A percentile compares a stretch with the other conserved stretches of the same genome.
Evolutionary conservation across 35 echinoderm and acorn worm species (phyloP).

Genomic region (Nesometra sesokonis): DNA sequence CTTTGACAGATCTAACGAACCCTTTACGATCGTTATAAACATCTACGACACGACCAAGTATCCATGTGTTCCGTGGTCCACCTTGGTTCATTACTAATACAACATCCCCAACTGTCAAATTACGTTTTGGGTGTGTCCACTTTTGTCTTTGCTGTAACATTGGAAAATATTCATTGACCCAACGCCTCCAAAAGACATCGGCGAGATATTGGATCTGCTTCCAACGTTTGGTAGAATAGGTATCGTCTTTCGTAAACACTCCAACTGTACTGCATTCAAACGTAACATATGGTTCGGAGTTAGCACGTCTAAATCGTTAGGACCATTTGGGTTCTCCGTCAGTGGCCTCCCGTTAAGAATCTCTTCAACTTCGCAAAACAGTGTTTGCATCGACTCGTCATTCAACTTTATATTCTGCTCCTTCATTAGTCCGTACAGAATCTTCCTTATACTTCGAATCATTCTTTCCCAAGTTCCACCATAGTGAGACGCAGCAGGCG

Average conservation of each 20-base stretch:
- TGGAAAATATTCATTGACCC: conserved; percentile 22
- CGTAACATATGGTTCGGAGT: too few relatives aligned
- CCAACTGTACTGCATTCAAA: too few relatives aligned
- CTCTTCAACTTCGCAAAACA: too few relatives aligned
- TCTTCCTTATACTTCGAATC: neutral
- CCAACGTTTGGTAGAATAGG: too few relatives aligned
- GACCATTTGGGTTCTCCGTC: too few relatives aligned
- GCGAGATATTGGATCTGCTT: too few relatives aligned
- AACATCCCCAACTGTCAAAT: conserved; percentile 26
- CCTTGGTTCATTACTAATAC: conserved; percentile 38
- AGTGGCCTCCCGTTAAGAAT: too few relatives aligned
- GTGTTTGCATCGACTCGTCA: neutral
- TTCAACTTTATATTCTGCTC: neutral
- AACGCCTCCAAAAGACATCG: conserved; percentile 56
- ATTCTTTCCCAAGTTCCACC: conserved; percentile 16
- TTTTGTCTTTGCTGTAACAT: conserved; percentile 34
- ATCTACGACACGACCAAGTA: too few relatives aligned
- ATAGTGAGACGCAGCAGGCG: neutral
- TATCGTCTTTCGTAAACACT: too few relatives aligned
- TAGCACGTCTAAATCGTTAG: too few relatives aligned
- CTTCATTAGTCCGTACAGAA: neutral
- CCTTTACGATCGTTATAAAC: too few relatives aligned
- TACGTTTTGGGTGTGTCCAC: conserved; percentile 11
- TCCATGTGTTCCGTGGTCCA: too few relatives aligned
- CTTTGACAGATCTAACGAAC: neutral